Conservation (phyloP, 2,797 vertebrate species). For the Ciconia nigra region DNA sequence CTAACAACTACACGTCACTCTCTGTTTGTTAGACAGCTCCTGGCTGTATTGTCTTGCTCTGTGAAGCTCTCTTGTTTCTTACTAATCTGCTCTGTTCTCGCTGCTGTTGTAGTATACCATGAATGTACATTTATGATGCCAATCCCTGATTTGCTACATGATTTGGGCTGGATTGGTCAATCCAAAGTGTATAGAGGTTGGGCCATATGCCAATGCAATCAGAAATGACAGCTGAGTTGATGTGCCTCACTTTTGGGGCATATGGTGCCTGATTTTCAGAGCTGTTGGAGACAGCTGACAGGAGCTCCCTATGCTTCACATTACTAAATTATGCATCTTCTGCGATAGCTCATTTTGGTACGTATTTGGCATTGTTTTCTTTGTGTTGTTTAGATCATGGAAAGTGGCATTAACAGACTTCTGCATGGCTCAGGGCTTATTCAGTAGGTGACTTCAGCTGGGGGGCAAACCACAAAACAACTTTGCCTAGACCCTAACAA, state of each 20-base stretch:
- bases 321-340: background rate
- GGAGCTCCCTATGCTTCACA: background rate
- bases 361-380: background rate
- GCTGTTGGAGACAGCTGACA: background rate
- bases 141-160: background rate
- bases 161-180: background rate
- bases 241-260: background rate
- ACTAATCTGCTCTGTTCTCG: background rate
- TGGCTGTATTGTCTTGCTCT: background rate
- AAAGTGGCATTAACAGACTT: background rate
- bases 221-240: background rate
- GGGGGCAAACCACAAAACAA: background rate
- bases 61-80: background rate
- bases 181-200: background rate
- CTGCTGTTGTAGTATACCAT: background rate
- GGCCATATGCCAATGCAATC: background rate
- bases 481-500: background rate
- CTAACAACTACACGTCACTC: background rate
- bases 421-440: background rate
- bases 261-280: constrained; percentile 12
- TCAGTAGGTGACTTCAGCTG: background rate
- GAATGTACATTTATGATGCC: background rate
- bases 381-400: background rate
- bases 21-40: background rate
- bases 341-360: background rate